phyloP scores from a whole-genome alignment of 2,113 vertebrate species.

The Choloepus hoffmanni region DNA sequence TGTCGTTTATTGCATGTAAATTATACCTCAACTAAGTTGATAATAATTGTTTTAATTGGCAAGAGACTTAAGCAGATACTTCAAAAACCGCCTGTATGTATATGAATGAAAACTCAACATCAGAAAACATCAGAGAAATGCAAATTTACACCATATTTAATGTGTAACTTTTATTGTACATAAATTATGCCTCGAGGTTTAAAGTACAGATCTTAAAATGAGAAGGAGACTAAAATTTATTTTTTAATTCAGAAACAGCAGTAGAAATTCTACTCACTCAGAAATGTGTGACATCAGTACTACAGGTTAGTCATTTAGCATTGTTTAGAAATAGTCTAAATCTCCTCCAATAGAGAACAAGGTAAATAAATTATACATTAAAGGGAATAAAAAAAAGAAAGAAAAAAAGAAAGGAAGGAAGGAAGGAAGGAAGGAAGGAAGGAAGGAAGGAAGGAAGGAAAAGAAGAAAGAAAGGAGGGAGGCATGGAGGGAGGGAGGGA shows the following conservation, averaged over 20 bases:
- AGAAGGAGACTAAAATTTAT: not conserved
- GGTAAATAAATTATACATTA: not conserved
- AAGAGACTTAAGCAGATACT: not conserved
- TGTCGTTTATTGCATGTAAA: accelerated
- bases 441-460: too few relatives aligned
- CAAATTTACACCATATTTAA: not conserved
- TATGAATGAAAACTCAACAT: not conserved
- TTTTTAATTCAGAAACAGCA: not conserved
- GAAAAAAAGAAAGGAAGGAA: not conserved
- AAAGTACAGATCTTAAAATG: not conserved
- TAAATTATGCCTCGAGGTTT: not conserved
- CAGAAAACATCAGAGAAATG: not conserved
- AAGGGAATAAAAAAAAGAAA: not conserved
- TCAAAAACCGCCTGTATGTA: not conserved
- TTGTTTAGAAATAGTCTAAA: not conserved
- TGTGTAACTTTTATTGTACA: not conserved
- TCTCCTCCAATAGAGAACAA: not conserved
- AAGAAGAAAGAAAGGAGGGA: too few relatives aligned
- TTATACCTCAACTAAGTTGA: not conserved
- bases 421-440: too few relatives aligned
- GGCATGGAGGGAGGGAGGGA: too few relatives aligned
- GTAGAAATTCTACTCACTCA: not conserved
- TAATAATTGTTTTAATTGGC: not conserved
- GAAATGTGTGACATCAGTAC: not conserved
- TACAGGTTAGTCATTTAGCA: not conserved